Evolutionary conservation across 2,113 vertebrate species (phyloP), one percentile per base, ranked within the genome.

Genomic region (Gobiocypris rarus): DNA sequence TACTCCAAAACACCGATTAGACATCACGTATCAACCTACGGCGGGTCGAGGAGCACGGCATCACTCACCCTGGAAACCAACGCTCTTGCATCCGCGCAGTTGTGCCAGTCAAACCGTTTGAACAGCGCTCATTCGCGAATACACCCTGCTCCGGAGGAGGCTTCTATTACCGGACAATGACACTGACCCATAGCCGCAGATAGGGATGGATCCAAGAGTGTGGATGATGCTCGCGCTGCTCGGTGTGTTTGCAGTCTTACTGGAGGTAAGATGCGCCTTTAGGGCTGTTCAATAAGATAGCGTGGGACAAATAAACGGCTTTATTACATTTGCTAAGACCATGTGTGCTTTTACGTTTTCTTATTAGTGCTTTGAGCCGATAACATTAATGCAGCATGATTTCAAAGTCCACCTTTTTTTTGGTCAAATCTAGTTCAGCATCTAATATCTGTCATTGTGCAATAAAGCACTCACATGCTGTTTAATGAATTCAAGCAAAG

Each of bases 171-270:
- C 61, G 65, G 61, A 88, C 69, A 79, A 83, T 94, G 93, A 93
- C 89, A 89, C 88, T 86, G 88, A 90, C 86, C 58, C 88, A 85
- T 83, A 84, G 85, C 88, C 90, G 84, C 91, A 86, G 89, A 88
- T 91, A 87, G 92, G 90, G 92, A 94, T 93, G 93, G 90, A 88
- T 91, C 85, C 90, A 11, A 90, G 77, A 88, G 87, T 87, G 91
- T 88, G 91, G 89, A 89, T 89, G 81, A 92, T 93, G 88, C 74
- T 93, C 82, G 84, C 86, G 91, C 87, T 94, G 92, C 91, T 94
- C 84, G 91, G 92, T 67, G 86, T 88, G 65, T 86, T 91, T 88
- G 85, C 93, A 90, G 88, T 90, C 90, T 92, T 92, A 90, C 86
- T 95, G 71, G 92, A 95, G 94, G 94, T 95, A 91, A 17, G 92